A percentile compares a stretch with the other conserved stretches of the same genome.
Conservation (phyloP, 2,888 invertebrate species). For the Acanthopleura granulata region DNA sequence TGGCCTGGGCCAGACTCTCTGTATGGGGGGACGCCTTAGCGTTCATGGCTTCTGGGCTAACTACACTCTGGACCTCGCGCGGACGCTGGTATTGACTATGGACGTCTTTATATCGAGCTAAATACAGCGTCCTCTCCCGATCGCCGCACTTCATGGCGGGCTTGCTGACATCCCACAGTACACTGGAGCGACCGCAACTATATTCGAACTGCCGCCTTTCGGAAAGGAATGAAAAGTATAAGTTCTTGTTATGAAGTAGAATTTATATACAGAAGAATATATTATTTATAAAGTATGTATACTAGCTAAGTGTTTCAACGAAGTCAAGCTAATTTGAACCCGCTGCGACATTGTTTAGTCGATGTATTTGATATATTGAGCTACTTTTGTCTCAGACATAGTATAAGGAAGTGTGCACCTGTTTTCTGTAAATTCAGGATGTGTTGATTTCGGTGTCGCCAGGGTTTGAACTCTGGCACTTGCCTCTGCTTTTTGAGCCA, state of each 20-base stretch:
- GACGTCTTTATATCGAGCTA: slow-evolving; percentile 39
- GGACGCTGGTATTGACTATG: slow-evolving; percentile 44
- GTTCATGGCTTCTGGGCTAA: slow-evolving; percentile 42
- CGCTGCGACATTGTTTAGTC: too few relatives aligned
- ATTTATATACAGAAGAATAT: not conserved
- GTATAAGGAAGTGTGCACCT: not conserved
- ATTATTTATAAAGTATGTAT: not conserved
- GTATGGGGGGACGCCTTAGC: slow-evolving; percentile 45
- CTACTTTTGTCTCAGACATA: too few relatives aligned
- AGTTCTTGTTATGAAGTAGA: not conserved
- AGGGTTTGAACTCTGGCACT: slow-evolving; percentile 41
- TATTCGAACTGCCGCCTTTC: slow-evolving; percentile 55
- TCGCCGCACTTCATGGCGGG: slow-evolving; percentile 43
- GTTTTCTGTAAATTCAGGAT: slow-evolving; percentile 9
- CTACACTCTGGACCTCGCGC: slow-evolving; percentile 45
- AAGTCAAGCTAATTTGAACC: too few relatives aligned
- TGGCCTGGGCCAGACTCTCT: slow-evolving; percentile 49
- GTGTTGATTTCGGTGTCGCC: slow-evolving; percentile 47
- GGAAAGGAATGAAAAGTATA: not conserved
- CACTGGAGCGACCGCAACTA: slow-evolving; percentile 58
- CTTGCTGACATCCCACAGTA: slow-evolving; percentile 49
- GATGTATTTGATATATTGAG: too few relatives aligned
- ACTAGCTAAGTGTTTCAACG: too few relatives aligned
- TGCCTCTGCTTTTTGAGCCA: slow-evolving; percentile 40
- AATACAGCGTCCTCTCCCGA: slow-evolving; percentile 32